These are phyloP conservation scores for Euplexia lucipara DNA, from an alignment of 2,888 invertebrate genomes.

Conservation along the genomic window DNA sequence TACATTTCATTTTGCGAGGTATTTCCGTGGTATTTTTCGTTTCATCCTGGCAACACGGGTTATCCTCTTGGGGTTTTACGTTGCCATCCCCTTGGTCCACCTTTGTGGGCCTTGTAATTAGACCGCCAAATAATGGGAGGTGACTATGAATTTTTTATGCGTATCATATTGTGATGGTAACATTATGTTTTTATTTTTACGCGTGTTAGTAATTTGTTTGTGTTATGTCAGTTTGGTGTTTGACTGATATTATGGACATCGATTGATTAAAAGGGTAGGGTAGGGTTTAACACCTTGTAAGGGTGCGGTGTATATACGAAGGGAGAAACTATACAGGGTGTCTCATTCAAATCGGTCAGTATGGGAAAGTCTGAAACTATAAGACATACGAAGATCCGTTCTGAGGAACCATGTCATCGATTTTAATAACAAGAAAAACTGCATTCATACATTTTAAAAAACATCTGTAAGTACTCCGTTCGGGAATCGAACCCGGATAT, in stretches of 20 bases:
- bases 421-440: too few species aligned
- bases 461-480: too few species aligned
- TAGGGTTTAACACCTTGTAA: neutral
- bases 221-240: slow-evolving; percentile 2
- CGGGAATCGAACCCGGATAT: too few species aligned
- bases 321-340: too few species aligned
- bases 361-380: too few species aligned
- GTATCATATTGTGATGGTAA: slow-evolving; percentile 48
- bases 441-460: too few species aligned
- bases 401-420: too few species aligned
- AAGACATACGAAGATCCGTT: too few species aligned
- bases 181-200: slow-evolving; percentile 13
- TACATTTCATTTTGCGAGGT: slow-evolving; percentile 33
- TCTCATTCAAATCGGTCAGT: too few species aligned
- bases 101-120: slow-evolving; percentile 61
- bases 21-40: slow-evolving; percentile 41
- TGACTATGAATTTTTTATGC: slow-evolving; percentile 62
- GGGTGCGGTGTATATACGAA: too few species aligned
- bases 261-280: neutral
- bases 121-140: slow-evolving; percentile 56
- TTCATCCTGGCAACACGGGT: slow-evolving; percentile 48
- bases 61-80: slow-evolving; percentile 43
- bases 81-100: slow-evolving; percentile 43
- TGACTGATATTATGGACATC: neutral
- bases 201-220: slow-evolving; percentile 18